Percentiles rank a stretch among this genome's conserved stretches.
Evolutionary conservation across 30 jellyfish, hydroid and myxozoan species (phyloP).

Genomic region (Aurelia aurita complex sp. Pacific): DNA sequence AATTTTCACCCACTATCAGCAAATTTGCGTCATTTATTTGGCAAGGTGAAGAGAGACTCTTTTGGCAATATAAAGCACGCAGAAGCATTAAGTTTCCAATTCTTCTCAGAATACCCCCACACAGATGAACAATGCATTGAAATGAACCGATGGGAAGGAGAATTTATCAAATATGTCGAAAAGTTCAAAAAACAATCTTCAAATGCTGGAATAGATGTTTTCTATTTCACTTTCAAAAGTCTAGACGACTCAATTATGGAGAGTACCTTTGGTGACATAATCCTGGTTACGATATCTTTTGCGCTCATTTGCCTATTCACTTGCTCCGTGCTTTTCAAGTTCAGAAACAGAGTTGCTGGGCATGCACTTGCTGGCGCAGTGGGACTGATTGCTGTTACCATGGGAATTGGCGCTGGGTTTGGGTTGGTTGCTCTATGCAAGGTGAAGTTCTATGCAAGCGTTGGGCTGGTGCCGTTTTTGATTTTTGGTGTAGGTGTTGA

Average conservation of each 20-base stretch:
- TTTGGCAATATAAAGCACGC: slow-evolving; percentile 9
- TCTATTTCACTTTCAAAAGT: slow-evolving; percentile 28
- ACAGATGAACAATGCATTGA: slow-evolving; percentile 7
- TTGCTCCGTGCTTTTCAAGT: slow-evolving; percentile 14
- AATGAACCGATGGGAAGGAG: slow-evolving; percentile 17
- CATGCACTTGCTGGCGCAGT: slow-evolving; percentile 46
- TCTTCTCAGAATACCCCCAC: slow-evolving; percentile 2
- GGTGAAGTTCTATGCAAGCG: slow-evolving; percentile 17
- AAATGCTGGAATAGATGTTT: slow-evolving; percentile 14
- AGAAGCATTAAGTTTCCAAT: neutral
- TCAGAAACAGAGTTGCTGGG: slow-evolving; percentile 33
- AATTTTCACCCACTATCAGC: slow-evolving; percentile 33
- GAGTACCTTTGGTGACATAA: slow-evolving; percentile 51
- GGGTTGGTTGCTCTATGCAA: slow-evolving; percentile 40
- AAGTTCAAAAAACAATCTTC: neutral
- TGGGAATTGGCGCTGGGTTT: slow-evolving; percentile 48
- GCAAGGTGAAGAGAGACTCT: slow-evolving; percentile 1
- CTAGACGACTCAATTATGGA: slow-evolving; percentile 43
- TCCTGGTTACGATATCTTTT: slow-evolving; percentile 22
- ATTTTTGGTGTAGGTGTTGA: slow-evolving; percentile 58
- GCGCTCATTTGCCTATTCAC: slow-evolving; percentile 40
- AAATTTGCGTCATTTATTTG: slow-evolving; percentile 1
- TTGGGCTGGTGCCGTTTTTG: slow-evolving; percentile 55
- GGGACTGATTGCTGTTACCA: slow-evolving; percentile 33
- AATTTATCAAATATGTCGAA: slow-evolving; percentile 2